Conservation (phyloP, 2,888 invertebrate genomes). For the Synanthedon formicaeformis region DNA sequence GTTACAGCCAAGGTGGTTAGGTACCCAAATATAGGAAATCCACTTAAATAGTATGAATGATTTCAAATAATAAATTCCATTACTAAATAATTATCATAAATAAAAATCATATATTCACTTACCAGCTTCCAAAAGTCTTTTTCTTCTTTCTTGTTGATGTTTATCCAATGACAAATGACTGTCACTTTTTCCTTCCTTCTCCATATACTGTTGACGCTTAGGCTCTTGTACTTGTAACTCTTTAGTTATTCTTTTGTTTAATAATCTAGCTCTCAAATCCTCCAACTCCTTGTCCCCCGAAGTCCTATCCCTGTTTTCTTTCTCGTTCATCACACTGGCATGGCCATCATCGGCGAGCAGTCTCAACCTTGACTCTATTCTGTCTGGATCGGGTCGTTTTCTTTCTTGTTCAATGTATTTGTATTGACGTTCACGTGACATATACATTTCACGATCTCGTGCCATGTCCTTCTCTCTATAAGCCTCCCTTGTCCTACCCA, state of each 20-base stretch:
- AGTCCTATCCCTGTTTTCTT: constrained; percentile 58
- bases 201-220: constrained; percentile 53
- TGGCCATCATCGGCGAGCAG: constrained; percentile 49
- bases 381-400: constrained; percentile 44
- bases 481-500: constrained; percentile 22
- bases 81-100: background rate
- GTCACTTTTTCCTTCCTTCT: constrained; percentile 50
- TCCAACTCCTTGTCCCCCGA: constrained; percentile 75
- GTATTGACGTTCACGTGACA: constrained; percentile 45
- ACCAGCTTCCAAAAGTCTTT: constrained; percentile 78
- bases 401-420: constrained; percentile 49
- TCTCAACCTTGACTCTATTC: constrained; percentile 53
- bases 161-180: constrained; percentile 53
- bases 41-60: background rate
- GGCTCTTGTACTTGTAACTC: constrained; percentile 68
- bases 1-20: no score
- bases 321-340: constrained; percentile 49
- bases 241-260: constrained; percentile 78
- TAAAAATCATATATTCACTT: constrained; percentile 10
- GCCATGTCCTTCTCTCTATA: constrained; percentile 43
- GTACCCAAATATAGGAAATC: no score
- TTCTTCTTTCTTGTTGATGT: constrained; percentile 72
- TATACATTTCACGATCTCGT: constrained; percentile 38
- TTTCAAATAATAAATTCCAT: background rate
- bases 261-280: constrained; percentile 79